These are phyloP conservation scores for Drosophila mayaguana DNA, from an alignment of 2,888 invertebrate species.

Conservation along the genomic window DNA sequence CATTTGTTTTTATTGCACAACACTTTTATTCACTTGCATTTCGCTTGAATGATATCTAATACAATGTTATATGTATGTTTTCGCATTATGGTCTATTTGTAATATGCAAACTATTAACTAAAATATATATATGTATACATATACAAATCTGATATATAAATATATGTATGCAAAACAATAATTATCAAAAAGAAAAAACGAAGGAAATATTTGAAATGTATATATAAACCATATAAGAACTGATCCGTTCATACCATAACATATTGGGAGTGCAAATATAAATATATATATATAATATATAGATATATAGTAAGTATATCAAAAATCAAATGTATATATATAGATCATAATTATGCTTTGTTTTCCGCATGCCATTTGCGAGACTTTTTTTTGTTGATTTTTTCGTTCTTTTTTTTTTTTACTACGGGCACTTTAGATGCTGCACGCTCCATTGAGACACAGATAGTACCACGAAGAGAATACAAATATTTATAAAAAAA, in stretches of 20 bases:
- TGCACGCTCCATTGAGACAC: conserved; percentile 76
- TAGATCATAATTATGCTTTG: conserved; percentile 24
- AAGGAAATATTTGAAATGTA: conserved; percentile 10
- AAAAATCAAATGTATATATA: conserved; percentile 11
- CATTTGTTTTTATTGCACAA: conserved; percentile 57
- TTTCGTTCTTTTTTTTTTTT: conserved; percentile 30
- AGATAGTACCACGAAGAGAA: conserved; percentile 76
- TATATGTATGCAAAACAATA: conserved; percentile 27
- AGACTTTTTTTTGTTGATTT: conserved; percentile 22
- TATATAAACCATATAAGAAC: conserved; percentile 18
- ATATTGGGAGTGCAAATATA: conserved; percentile 14
- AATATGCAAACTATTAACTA: conserved; percentile 44
- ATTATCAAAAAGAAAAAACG: background rate
- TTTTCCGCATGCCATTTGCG: conserved; percentile 39
- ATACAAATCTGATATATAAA: conserved; percentile 6
- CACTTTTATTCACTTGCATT: conserved; percentile 49
- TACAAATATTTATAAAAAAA: conserved; percentile 21
- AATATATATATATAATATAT: background rate
- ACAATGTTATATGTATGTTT: conserved; percentile 37
- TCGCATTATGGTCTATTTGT: conserved; percentile 58
- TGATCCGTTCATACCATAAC: conserved; percentile 32
- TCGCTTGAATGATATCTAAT: conserved; percentile 64
- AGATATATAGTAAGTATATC: conserved; percentile 7
- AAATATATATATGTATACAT: conserved; percentile 32
- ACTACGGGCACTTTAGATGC: conserved; percentile 75